These are phyloP conservation scores for Muntiacus reevesi DNA, from an alignment of 2,113 vertebrate genomes.

Conservation along the genomic window DNA sequence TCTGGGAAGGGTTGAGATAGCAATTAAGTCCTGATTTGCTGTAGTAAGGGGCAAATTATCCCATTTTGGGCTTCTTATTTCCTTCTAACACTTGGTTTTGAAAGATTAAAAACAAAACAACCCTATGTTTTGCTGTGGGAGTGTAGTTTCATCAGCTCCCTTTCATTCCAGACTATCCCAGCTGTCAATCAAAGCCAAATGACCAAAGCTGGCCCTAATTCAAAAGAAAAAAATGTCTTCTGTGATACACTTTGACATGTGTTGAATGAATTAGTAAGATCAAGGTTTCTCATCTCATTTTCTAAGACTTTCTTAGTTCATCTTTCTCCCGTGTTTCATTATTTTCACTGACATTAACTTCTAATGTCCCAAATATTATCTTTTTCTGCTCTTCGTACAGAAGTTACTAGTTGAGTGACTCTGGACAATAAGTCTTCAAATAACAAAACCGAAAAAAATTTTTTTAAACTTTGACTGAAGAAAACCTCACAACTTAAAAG, in stretches of 20 bases:
- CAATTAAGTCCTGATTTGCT: neutral
- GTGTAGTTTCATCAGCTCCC: neutral
- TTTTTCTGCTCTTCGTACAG: neutral
- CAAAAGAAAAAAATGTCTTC: neutral
- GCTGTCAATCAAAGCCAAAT: neutral
- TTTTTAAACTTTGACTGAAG: neutral
- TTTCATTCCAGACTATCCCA: neutral
- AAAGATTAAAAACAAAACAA: neutral
- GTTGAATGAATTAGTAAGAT: neutral
- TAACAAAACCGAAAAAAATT: neutral
- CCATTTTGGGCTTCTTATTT: neutral
- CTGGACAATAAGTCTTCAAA: neutral
- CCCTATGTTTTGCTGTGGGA: neutral
- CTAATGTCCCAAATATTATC: neutral
- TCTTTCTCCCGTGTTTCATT: neutral
- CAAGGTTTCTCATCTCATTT: neutral
- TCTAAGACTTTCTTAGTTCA: neutral
- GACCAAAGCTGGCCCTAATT: neutral
- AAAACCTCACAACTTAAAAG: neutral
- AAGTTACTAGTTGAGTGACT: neutral
- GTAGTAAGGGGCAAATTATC: neutral
- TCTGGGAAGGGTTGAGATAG: neutral
- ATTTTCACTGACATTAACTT: constrained; percentile 10
- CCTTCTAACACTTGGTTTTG: neutral
- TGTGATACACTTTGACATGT: neutral